phyloP scores from a whole-genome alignment of 2,113 vertebrate genomes.

The Lophura nycthemera region DNA sequence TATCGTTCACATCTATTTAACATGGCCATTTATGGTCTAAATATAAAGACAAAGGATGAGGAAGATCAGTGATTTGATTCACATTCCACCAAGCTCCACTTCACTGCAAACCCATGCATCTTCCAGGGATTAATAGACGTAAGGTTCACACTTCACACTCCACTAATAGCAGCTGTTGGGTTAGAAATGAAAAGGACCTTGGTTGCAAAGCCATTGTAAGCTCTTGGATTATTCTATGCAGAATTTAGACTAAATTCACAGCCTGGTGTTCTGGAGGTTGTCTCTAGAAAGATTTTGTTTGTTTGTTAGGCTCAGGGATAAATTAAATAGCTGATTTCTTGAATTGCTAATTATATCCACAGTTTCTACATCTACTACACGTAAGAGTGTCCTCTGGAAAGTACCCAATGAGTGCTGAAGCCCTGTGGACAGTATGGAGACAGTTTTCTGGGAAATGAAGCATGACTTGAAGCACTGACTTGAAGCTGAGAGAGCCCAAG shows the following conservation, averaged over 20 bases:
- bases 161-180: not conserved
- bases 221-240: not conserved
- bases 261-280: not conserved
- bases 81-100: not conserved
- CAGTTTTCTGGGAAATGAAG: not conserved
- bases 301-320: not conserved
- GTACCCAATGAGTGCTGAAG: not conserved
- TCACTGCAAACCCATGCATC: slow-evolving; percentile 60
- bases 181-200: slow-evolving; percentile 17
- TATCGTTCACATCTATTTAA: slow-evolving; percentile 78
- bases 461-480: not conserved
- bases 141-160: slow-evolving; percentile 15
- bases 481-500: not conserved
- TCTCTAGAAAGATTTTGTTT: not conserved
- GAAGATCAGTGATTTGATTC: slow-evolving; percentile 33
- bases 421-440: not conserved
- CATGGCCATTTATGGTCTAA: slow-evolving; percentile 74
- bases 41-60: slow-evolving; percentile 66
- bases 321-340: not conserved
- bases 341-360: not conserved
- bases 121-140: slow-evolving; percentile 35
- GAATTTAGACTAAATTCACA: not conserved
- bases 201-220: not conserved
- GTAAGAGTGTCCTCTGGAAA: not conserved
- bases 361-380: not conserved